These are phyloP conservation scores for Zaprionus africanus DNA, from an alignment of 1,140 invertebrate genomes.

Conservation along the genomic window DNA sequence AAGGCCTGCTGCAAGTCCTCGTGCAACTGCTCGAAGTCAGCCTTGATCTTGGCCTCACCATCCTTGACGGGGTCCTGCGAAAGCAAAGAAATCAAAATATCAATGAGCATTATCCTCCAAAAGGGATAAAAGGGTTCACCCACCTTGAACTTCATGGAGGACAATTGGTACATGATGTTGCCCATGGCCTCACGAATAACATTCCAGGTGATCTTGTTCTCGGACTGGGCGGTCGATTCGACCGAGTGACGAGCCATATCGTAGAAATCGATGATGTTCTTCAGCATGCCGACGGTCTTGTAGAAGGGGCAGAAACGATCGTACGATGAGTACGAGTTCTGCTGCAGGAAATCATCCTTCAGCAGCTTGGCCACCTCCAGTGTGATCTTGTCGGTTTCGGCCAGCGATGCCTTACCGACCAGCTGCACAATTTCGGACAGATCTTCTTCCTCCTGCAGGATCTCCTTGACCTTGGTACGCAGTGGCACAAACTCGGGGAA, in stretches of 20 bases:
- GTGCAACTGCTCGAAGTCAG: conserved; percentile 97
- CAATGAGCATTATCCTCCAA: neutral
- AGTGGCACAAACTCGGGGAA: conserved; percentile 99
- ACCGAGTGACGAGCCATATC: conserved; percentile 99
- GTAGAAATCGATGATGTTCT: conserved; percentile 99
- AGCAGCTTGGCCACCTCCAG: conserved; percentile 99
- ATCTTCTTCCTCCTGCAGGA: conserved; percentile 99
- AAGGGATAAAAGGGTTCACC: neutral
- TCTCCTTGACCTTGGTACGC: conserved; percentile 97
- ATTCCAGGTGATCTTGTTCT: conserved; percentile 99
- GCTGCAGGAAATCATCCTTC: conserved; percentile 99
- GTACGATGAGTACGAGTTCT: conserved; percentile 98
- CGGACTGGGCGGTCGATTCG: conserved; percentile 98
- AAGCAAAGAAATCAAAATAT: neutral
- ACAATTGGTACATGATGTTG: conserved; percentile 98
- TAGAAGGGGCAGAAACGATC: conserved; percentile 99
- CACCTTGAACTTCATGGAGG: conserved; percentile 99
- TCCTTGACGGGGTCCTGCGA: conserved; percentile 98
- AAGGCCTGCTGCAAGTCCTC: conserved; percentile 98
- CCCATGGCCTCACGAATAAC: conserved; percentile 98
- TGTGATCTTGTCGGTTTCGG: conserved; percentile 99
- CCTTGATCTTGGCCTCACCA: conserved; percentile 98
- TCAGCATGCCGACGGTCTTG: conserved; percentile 99
- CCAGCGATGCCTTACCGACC: conserved; percentile 99
- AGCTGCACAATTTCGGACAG: conserved; percentile 99